Evolutionary conservation across 2,888 invertebrate genomes (phyloP).

Genomic region (Agrotis exclamationis): DNA sequence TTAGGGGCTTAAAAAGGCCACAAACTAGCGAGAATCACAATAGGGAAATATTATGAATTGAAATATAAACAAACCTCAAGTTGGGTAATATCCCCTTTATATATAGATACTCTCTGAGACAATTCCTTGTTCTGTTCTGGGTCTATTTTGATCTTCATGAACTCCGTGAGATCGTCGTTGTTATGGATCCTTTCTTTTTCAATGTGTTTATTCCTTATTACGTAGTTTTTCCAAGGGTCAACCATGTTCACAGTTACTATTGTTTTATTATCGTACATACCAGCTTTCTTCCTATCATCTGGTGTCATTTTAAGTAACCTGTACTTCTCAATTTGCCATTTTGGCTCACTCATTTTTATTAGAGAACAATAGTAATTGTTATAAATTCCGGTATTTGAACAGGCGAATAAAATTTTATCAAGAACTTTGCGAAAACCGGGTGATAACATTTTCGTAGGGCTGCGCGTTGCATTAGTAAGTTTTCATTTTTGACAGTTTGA

Average conservation of each 20-base stretch:
- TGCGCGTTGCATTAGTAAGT: background rate
- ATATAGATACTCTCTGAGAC: constrained; percentile 92
- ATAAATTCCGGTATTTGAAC: constrained; percentile 30
- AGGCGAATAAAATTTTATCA: constrained; percentile 56
- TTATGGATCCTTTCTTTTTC: constrained; percentile 79
- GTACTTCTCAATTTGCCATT: constrained; percentile 89
- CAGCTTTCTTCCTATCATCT: constrained; percentile 89
- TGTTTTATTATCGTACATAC: constrained; percentile 79
- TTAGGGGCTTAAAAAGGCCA: no score
- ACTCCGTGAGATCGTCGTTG: constrained; percentile 80
- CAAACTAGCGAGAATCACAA: no score
- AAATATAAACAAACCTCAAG: constrained; percentile 89
- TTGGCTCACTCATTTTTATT: constrained; percentile 81
- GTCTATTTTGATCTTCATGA: constrained; percentile 79
- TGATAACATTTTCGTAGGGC: constrained; percentile 63
- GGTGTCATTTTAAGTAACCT: constrained; percentile 88
- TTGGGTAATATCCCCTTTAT: constrained; percentile 95
- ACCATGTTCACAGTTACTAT: constrained; percentile 85
- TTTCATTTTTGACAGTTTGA: constrained; percentile 15
- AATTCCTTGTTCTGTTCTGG: constrained; percentile 82
- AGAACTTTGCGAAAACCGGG: constrained; percentile 58
- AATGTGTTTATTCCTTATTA: constrained; percentile 78
- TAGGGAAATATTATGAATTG: no score
- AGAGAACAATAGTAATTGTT: constrained; percentile 67
- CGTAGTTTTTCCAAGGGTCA: constrained; percentile 91